A percentile compares a stretch with the other conserved stretches of the same genome.
Evolutionary conservation across 2,113 vertebrate genomes (phyloP).

Genomic region (Anhinga rufa): DNA sequence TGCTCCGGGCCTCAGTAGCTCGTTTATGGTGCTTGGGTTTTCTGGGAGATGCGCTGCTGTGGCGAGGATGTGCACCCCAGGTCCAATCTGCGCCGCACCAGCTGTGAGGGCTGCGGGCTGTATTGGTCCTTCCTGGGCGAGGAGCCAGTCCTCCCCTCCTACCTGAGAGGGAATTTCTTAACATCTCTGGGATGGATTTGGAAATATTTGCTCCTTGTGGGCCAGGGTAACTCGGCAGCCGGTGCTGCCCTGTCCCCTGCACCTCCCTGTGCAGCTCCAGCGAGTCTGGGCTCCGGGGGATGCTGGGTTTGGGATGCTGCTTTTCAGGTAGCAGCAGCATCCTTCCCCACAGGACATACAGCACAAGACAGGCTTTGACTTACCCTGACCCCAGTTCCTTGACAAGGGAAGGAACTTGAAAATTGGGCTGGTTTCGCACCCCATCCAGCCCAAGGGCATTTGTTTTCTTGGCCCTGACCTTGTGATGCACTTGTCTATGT

Average conservation of each 20-base stretch:
- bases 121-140: neutral
- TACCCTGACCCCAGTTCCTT: neutral
- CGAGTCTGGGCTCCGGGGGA: accelerated
- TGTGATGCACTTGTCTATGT: neutral
- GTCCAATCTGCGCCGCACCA: accelerated
- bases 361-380: neutral
- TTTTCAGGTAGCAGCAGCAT: neutral
- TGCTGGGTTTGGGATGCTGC: neutral
- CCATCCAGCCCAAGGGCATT: neutral
- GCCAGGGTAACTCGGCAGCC: neutral
- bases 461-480: neutral
- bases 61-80: neutral
- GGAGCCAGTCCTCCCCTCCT: neutral
- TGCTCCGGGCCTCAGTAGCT: neutral
- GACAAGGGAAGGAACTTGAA: neutral
- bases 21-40: neutral
- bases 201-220: neutral
- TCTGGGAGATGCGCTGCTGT: neutral
- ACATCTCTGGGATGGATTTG: accelerated
- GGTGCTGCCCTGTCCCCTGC: accelerated
- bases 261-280: neutral
- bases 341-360: neutral
- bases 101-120: neutral
- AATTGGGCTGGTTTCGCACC: neutral
- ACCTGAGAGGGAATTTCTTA: neutral